Evolutionary conservation across 2,113 vertebrate genomes (phyloP).

Genomic region (Sebastes schlegelii): DNA sequence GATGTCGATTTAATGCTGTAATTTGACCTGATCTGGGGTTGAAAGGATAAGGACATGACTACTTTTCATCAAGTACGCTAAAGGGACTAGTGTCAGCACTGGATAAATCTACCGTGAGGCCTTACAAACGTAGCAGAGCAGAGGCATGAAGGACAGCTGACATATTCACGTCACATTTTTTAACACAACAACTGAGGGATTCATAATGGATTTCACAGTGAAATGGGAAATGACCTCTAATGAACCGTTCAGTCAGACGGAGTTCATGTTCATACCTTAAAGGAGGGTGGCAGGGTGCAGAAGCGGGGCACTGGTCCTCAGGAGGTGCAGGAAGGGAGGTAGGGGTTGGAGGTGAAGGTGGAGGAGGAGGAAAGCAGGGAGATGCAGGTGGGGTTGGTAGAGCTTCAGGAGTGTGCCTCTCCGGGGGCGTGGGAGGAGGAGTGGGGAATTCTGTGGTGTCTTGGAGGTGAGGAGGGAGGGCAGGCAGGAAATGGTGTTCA

Average conservation of each 20-base stretch:
- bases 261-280: constrained; percentile 67
- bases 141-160: not conserved
- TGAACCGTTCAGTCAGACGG: not conserved
- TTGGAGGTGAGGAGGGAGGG: constrained; percentile 63
- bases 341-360: constrained; percentile 31
- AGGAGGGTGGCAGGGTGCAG: constrained; percentile 30
- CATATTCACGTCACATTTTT: not conserved
- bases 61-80: constrained; percentile 56
- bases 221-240: not conserved
- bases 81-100: constrained; percentile 37
- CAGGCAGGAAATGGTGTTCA: constrained; percentile 43
- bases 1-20: constrained; percentile 59
- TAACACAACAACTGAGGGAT: not conserved
- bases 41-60: constrained; percentile 51
- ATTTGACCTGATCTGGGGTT: constrained; percentile 41
- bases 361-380: constrained; percentile 33
- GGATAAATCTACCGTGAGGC: constrained; percentile 31
- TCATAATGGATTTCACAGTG: too few relatives aligned
- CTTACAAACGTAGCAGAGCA: not conserved
- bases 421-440: constrained; percentile 72
- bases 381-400: constrained; percentile 58
- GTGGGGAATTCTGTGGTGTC: constrained; percentile 72
- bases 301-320: constrained; percentile 36
- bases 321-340: constrained; percentile 37
- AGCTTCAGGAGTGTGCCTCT: constrained; percentile 52